A percentile compares a stretch with the other conserved stretches of the same genome.
phyloP scores from a whole-genome alignment of 2,888 invertebrate genomes.

The Pristionchus entomophagus region DNA sequence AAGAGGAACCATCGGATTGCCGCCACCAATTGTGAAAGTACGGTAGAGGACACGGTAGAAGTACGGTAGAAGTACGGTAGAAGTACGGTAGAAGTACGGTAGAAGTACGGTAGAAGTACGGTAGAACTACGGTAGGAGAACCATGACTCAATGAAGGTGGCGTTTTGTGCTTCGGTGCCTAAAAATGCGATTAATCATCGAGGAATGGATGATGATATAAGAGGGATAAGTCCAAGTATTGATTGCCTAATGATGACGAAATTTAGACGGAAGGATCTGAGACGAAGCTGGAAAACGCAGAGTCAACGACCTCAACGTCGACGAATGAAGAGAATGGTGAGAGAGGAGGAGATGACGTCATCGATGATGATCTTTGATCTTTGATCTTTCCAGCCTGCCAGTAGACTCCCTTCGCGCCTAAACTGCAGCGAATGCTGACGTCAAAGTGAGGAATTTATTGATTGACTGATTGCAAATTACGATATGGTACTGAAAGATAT shows the following conservation, averaged over 20 bases:
- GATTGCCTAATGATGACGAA: background rate
- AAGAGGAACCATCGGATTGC: background rate
- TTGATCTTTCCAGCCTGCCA: background rate
- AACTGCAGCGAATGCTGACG: conserved; percentile 27
- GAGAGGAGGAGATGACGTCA: background rate
- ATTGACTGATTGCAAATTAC: background rate
- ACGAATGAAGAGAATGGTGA: conserved; percentile 28
- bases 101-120: background rate
- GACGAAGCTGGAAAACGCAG: background rate
- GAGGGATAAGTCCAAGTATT: background rate
- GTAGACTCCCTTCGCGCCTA: background rate
- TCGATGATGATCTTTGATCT: background rate
- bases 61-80: background rate
- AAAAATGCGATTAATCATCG: too few species aligned
- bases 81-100: background rate
- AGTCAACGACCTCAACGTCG: background rate
- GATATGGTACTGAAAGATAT: too few species aligned
- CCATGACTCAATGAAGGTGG: too few species aligned
- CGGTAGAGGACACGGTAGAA: conserved; percentile 18
- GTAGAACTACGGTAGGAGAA: background rate
- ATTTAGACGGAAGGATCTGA: conserved; percentile 11
- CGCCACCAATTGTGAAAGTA: background rate
- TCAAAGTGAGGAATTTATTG: conserved; percentile 30
- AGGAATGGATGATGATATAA: background rate
- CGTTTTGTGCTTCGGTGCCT: too few species aligned